phyloP scores from a whole-genome alignment of 1,140 invertebrate genomes.

The Trypoxylus dichotomus region DNA sequence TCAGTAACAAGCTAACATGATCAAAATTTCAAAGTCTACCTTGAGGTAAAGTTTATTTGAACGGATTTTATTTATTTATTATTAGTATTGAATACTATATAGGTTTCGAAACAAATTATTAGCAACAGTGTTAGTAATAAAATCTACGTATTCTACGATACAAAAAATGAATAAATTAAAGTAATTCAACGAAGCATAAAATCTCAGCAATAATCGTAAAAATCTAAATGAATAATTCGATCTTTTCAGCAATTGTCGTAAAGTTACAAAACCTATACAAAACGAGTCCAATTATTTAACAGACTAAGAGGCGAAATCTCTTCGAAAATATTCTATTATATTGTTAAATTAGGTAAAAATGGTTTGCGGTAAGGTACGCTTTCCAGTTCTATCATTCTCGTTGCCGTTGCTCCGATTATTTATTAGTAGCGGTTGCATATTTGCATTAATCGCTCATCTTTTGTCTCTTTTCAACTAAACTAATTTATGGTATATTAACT shows the following conservation, averaged over 20 bases:
- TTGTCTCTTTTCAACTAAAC: background rate
- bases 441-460: background rate
- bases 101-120: too few relatives aligned
- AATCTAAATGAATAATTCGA: background rate
- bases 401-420: background rate
- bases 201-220: background rate
- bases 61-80: too few relatives aligned
- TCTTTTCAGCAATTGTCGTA: background rate
- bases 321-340: background rate
- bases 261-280: background rate
- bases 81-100: too few relatives aligned
- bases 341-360: background rate
- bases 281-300: background rate
- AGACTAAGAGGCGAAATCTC: background rate
- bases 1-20: too few relatives aligned
- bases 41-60: too few relatives aligned
- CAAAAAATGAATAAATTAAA: background rate
- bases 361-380: background rate
- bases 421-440: background rate
- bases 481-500: constrained; percentile 4
- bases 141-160: background rate
- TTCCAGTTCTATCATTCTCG: background rate
- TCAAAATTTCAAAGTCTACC: too few relatives aligned
- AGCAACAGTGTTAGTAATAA: background rate
- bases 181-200: background rate